Evolutionary conservation across 1,140 invertebrate species (phyloP).

Genomic region (Platyscapa corneri): DNA sequence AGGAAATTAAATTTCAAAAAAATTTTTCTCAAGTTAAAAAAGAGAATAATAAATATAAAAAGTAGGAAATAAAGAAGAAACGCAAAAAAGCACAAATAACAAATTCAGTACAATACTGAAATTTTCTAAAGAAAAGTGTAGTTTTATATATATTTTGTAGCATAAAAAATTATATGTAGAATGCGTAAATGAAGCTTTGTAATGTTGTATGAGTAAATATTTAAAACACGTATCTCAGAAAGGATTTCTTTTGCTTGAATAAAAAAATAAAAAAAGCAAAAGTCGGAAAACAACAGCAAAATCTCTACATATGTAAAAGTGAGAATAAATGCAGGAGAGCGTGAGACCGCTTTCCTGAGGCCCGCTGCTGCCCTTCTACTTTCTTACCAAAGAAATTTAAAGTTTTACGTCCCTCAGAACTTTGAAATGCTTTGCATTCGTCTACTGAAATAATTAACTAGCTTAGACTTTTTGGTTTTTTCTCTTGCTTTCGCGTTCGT

Average conservation of each 20-base stretch:
- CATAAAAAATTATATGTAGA: too few species aligned
- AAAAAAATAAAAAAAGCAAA: background rate
- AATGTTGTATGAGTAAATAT: background rate
- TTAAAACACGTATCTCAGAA: background rate
- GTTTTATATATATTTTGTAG: too few species aligned
- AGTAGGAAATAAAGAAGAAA: too few species aligned
- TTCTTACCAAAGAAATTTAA: constrained; percentile 30
- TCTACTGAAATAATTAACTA: constrained; percentile 51
- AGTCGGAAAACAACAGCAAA: background rate
- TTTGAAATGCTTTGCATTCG: constrained; percentile 45
- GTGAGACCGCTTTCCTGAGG: background rate
- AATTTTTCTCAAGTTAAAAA: too few species aligned
- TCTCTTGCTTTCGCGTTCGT: constrained; percentile 26
- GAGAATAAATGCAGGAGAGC: background rate
- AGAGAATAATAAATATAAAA: too few species aligned
- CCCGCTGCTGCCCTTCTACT: background rate
- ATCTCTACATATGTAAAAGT: background rate
- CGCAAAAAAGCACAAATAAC: too few species aligned
- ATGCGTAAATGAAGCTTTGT: background rate
- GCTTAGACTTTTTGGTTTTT: constrained; percentile 37
- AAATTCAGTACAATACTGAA: background rate
- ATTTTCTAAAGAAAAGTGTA: background rate
- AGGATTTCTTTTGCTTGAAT: background rate
- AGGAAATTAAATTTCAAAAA: too few species aligned
- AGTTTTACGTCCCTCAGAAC: constrained; percentile 24